These are phyloP conservation scores for Pomatostomus ruficeps DNA, from an alignment of 2,113 vertebrate genomes.

Conservation along the genomic window DNA sequence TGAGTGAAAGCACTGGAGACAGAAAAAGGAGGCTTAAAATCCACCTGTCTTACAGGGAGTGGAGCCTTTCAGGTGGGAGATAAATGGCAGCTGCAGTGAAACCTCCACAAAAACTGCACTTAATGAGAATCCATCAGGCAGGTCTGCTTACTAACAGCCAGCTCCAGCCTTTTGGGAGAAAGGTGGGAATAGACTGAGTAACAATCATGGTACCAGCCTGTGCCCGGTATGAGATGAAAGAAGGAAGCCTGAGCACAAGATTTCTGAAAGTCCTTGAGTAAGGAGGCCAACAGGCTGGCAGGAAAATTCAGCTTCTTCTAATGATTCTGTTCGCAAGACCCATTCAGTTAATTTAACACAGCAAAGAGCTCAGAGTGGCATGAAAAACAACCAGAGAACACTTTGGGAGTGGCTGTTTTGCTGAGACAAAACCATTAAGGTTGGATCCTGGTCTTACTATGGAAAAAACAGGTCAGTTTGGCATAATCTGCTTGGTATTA, in stretches of 20 bases:
- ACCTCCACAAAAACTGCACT: constrained; percentile 39
- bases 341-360: neutral
- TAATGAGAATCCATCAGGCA: constrained; percentile 52
- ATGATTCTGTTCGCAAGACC: neutral
- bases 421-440: neutral
- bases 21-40: constrained; percentile 21
- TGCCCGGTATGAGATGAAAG: neutral
- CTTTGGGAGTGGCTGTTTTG: neutral
- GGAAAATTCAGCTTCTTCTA: neutral
- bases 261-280: neutral
- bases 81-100: constrained; percentile 33
- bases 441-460: neutral
- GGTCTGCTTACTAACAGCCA: constrained; percentile 21
- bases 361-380: neutral
- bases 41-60: neutral
- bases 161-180: neutral
- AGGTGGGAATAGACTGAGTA: neutral
- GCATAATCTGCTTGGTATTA: neutral
- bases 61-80: neutral
- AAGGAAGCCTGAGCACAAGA: neutral
- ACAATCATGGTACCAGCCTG: neutral
- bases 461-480: neutral
- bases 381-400: neutral
- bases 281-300: neutral
- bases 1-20: neutral